Evolutionary conservation across 2,113 vertebrate species (phyloP), one percentile per base, ranked within the genome.

Genomic region (Potamarius usumacintae): DNA sequence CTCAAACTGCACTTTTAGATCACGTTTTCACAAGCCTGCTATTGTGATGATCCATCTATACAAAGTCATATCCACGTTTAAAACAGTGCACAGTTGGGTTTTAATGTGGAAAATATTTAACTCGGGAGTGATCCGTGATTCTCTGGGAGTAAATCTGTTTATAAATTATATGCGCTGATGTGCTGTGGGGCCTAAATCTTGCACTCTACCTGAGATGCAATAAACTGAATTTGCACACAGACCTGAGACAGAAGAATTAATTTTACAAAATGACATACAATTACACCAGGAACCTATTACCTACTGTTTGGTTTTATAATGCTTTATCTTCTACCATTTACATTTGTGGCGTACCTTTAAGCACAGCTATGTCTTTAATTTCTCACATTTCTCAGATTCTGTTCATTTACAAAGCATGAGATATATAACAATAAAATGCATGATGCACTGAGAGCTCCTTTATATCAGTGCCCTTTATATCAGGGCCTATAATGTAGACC

Each of bases 201-300:
- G 95, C 92, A 94, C 92, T 95, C 95, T 95, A 95, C 95, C 95
- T 96, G 95, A 96, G 95, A 96, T 95, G 95, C 95, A 96, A 94
- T 95, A 94, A 91, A 92, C 89, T 93, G 92, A 92, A 89, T 92
- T 94, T 92, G 93, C 91, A 83, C 74, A 93, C 94, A 93, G 95
- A 95, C 95, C 95, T 96, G 94, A 95, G 94, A 95, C 92, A 94
- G 92, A 91, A 94, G 91, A 93, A 90, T 92, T 91, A 93, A 93
- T 60, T 62, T 82, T 62, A 62, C 55, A 82, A 82, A 62, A 48
- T 42, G 30, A 82, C 27, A 58, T 34, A 80, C 6, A 90, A 90
- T 88, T 89, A 93, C 91, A 92, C 90, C 63, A 87, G 92, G 62
- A 91, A 87, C 84, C 50, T 67, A 58, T 83, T 82, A 74, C 55